Conservation (phyloP, 2,113 vertebrate species). For the Piprites chloris region DNA sequence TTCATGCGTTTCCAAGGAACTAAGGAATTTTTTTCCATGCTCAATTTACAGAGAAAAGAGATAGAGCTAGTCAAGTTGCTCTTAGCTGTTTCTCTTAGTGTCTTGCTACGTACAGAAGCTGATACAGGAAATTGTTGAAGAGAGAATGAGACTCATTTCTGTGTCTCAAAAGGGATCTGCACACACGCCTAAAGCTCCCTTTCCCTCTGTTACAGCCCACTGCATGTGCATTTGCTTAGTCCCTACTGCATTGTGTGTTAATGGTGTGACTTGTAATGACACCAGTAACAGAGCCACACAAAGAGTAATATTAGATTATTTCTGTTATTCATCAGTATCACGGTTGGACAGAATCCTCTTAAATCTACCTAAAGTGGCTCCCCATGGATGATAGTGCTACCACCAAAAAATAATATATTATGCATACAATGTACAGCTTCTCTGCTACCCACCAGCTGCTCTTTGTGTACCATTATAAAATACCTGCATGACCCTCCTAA, state of each 20-base stretch:
- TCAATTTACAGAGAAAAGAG: background rate
- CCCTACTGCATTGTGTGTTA: background rate
- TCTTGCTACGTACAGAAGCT: background rate
- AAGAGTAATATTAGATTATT: conserved; percentile 40
- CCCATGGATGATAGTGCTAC: background rate
- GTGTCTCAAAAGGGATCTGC: background rate
- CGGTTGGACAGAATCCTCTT: conserved; percentile 34
- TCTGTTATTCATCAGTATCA: conserved; percentile 41
- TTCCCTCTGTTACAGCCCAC: background rate
- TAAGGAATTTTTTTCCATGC: background rate
- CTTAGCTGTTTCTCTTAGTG: background rate
- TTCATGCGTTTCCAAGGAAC: background rate
- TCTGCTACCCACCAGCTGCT: conserved; percentile 26
- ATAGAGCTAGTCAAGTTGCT: background rate
- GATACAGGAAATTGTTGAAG: background rate
- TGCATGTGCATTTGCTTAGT: background rate
- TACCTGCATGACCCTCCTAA: conserved; percentile 35
- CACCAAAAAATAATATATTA: conserved; percentile 46
- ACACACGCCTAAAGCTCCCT: background rate
- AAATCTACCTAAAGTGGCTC: conserved; percentile 40
- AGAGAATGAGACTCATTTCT: background rate
- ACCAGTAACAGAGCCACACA: background rate
- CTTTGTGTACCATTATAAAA: conserved; percentile 29
- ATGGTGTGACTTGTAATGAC: background rate
- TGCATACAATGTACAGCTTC: background rate